These are phyloP conservation scores for Cheilosia grossa DNA, from an alignment of 2,888 invertebrate genomes.

Conservation along the genomic window DNA sequence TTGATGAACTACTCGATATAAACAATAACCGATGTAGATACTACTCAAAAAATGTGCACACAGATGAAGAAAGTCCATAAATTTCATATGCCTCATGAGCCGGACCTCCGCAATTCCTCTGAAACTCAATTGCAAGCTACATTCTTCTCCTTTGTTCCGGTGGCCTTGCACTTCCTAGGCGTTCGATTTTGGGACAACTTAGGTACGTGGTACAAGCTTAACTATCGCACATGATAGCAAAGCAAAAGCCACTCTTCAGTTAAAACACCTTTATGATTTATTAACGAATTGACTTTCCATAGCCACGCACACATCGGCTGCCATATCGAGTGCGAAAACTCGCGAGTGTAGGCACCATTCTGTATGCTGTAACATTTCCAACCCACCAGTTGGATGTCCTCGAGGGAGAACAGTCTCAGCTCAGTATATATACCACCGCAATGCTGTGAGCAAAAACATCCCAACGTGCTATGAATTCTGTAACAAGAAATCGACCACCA, in stretches of 20 bases:
- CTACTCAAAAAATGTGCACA: too few species aligned
- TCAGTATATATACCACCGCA: not conserved
- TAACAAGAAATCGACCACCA: slow-evolving; percentile 25
- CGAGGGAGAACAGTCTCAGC: slow-evolving; percentile 12
- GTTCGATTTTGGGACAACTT: too few species aligned
- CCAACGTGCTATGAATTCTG: slow-evolving; percentile 39
- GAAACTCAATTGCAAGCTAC: too few species aligned
- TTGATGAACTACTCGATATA: not conserved
- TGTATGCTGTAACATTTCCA: not conserved
- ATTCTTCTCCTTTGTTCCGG: too few species aligned
- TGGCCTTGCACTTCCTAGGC: too few species aligned
- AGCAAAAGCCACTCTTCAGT: too few species aligned
- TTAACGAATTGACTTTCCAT: not conserved
- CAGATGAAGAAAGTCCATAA: too few species aligned
- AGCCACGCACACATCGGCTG: slow-evolving; percentile 1
- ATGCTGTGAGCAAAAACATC: slow-evolving; percentile 35
- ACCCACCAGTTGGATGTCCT: slow-evolving; percentile 44
- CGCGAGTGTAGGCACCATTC: slow-evolving; percentile 13
- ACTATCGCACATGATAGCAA: too few species aligned
- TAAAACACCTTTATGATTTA: too few species aligned
- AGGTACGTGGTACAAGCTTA: too few species aligned
- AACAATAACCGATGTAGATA: not conserved
- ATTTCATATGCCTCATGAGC: too few species aligned
- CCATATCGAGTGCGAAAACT: not conserved
- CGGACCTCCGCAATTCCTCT: too few species aligned